These are phyloP conservation scores for Drosophila trichaetosa DNA, from an alignment of 2,888 invertebrate genomes.

Conservation along the genomic window DNA sequence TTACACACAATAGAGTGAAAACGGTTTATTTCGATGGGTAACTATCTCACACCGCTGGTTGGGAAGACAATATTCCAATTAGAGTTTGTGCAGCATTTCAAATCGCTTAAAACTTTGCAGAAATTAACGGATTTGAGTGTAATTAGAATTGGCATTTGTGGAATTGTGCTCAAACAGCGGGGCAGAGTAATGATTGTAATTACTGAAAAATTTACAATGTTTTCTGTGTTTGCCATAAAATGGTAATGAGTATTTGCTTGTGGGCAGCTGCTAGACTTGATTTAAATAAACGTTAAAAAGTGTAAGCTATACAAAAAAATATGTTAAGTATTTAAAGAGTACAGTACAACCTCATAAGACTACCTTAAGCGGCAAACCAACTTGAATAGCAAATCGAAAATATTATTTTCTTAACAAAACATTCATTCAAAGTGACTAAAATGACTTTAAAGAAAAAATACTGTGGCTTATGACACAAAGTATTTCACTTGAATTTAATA, in stretches of 20 bases:
- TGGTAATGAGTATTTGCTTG: background rate
- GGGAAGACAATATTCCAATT: conserved; percentile 42
- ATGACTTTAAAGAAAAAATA: background rate
- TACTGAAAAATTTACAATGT: background rate
- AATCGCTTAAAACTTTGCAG: background rate
- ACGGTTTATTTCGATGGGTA: conserved; percentile 14
- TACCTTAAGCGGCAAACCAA: background rate
- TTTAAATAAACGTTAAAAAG: background rate
- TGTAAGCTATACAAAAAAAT: background rate
- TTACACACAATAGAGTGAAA: conserved; percentile 53
- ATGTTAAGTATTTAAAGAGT: background rate
- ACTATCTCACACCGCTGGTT: conserved; percentile 40
- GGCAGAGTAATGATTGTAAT: background rate
- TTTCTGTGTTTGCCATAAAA: background rate
- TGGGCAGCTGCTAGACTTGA: background rate
- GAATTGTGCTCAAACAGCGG: conserved; percentile 12
- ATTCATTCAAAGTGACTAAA: background rate
- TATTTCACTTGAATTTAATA: background rate
- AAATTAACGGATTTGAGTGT: conserved; percentile 24
- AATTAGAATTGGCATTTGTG: conserved; percentile 27
- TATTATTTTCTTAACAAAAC: background rate
- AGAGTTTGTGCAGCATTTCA: conserved; percentile 23
- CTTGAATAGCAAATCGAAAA: background rate
- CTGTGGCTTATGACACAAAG: background rate
- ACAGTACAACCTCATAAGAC: background rate